A percentile compares a stretch with the other conserved stretches of the same genome.
These are phyloP conservation scores for Microplitis deprimator DNA, from an alignment of 2,888 invertebrate species.

Conservation along the genomic window DNA sequence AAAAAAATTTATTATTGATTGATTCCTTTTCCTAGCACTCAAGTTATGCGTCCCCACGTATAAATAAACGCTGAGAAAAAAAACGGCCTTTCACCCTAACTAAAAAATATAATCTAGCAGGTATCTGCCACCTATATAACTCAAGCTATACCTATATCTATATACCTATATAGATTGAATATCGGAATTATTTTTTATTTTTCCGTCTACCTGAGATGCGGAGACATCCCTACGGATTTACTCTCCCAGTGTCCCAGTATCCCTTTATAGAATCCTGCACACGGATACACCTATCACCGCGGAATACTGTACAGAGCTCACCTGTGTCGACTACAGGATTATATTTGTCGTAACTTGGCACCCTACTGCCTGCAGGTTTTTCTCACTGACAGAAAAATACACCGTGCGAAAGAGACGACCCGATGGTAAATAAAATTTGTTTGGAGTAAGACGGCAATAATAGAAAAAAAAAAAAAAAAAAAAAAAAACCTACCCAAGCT, in stretches of 20 bases:
- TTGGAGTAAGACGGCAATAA: conserved; percentile 28
- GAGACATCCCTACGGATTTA: conserved; percentile 51
- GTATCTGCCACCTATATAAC: conserved; percentile 47
- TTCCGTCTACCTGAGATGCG: conserved; percentile 50
- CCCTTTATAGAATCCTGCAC: conserved; percentile 30
- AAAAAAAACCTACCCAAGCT: conserved; percentile 9
- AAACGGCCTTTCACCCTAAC: conserved; percentile 39
- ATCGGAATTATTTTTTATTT: conserved; percentile 46
- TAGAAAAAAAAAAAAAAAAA: conserved; percentile 25
- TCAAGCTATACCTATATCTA: no score
- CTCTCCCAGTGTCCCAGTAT: conserved; percentile 34
- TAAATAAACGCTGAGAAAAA: conserved; percentile 31
- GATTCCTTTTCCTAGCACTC: conserved; percentile 37
- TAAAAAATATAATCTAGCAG: conserved; percentile 42
- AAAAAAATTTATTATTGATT: conserved; percentile 29
- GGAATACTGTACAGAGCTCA: conserved; percentile 54
- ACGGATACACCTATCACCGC: neutral
- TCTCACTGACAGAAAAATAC: conserved; percentile 38
- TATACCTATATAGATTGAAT: conserved; percentile 11
- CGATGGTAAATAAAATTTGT: neutral
- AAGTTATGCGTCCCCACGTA: conserved; percentile 37
- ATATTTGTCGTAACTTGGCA: conserved; percentile 64
- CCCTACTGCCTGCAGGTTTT: conserved; percentile 55
- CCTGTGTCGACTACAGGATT: conserved; percentile 69
- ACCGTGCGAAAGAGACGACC: conserved; percentile 13